phyloP scores from a whole-genome alignment of 2,888 invertebrate species.

The Argyra leucocephala region DNA sequence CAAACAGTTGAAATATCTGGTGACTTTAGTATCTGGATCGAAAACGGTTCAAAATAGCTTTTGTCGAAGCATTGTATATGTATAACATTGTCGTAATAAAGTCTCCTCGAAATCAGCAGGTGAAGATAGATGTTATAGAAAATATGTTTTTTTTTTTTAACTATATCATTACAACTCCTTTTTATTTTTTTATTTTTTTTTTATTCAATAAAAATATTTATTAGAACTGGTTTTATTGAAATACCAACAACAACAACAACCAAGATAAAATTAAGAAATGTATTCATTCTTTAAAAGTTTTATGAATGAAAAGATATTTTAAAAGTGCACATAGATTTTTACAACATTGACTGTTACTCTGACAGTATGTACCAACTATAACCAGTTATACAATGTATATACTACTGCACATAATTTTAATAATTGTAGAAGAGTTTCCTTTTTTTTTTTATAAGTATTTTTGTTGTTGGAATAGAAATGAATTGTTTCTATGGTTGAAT shows the following conservation, averaged over 20 bases:
- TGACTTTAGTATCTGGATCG: too few relatives aligned
- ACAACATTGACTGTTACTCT: slow-evolving; percentile 1
- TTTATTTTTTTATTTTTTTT: background rate
- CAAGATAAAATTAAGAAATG: background rate
- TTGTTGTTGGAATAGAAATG: too few relatives aligned
- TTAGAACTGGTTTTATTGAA: background rate
- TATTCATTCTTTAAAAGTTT: background rate
- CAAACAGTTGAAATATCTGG: too few relatives aligned
- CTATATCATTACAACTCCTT: background rate
- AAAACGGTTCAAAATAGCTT: too few relatives aligned
- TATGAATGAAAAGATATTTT: slow-evolving; percentile 1
- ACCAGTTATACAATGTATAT: background rate
- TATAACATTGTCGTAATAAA: too few relatives aligned
- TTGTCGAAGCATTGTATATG: too few relatives aligned
- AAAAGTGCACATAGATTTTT: background rate
- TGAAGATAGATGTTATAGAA: background rate
- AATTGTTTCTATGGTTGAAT: too few relatives aligned
- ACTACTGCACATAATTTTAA: too few relatives aligned
- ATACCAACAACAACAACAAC: too few relatives aligned
- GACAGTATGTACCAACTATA: too few relatives aligned
- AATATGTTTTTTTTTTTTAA: background rate
- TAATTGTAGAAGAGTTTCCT: too few relatives aligned
- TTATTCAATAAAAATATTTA: background rate
- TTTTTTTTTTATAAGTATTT: too few relatives aligned
- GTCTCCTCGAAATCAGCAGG: background rate